Conservation (phyloP, 2,888 invertebrate species). For the Sipha maydis region DNA sequence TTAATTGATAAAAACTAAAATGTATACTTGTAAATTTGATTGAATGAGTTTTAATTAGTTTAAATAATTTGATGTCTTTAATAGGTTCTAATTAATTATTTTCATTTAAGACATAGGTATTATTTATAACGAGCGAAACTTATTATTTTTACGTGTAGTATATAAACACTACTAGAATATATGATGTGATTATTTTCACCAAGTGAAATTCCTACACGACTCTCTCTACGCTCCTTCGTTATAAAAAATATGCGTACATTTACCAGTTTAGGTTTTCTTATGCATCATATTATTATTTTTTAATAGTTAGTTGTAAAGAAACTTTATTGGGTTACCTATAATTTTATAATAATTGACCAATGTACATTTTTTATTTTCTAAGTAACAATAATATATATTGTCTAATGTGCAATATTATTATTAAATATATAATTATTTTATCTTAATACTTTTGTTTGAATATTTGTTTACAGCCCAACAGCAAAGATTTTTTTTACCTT, state of each 20-base stretch:
- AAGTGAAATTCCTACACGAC: constrained; percentile 55
- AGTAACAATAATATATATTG: not conserved
- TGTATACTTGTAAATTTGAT: not conserved
- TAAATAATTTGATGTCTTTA: not conserved
- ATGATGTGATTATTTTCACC: constrained; percentile 58
- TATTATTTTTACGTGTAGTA: constrained; percentile 32
- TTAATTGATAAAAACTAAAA: not conserved
- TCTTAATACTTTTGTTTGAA: not conserved
- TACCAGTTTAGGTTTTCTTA: constrained; percentile 8
- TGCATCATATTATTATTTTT: not conserved
- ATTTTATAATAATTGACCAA: constrained; percentile 18
- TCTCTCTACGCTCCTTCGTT: constrained; percentile 25
- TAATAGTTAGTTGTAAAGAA: not conserved
- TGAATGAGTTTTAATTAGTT: not conserved
- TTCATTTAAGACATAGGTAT: not conserved
- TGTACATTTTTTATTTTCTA: not conserved
- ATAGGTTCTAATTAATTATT: constrained; percentile 19
- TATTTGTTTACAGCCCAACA: constrained; percentile 42
- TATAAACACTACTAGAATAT: constrained; percentile 50
- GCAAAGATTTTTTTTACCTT: constrained; percentile 48
- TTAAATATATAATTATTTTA: not conserved
- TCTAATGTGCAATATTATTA: not conserved
- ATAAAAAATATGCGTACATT: constrained; percentile 40
- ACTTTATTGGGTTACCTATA: constrained; percentile 5
- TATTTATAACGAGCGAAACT: constrained; percentile 56